Conservation (phyloP, 2,797 vertebrate species). For the Ceyx erithaca region DNA sequence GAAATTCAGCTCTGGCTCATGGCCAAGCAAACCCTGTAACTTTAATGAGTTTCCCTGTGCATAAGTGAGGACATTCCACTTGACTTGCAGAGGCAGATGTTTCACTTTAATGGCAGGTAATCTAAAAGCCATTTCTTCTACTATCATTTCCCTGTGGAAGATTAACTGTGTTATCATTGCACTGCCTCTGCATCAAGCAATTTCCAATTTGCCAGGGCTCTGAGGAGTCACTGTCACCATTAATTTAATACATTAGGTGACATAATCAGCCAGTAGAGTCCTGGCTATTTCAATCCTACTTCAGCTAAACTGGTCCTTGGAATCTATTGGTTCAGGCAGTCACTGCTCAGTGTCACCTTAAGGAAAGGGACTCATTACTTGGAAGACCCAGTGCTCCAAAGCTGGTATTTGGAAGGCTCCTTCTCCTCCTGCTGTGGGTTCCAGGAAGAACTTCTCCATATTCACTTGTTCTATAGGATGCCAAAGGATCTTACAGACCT, state of each 20-base stretch:
- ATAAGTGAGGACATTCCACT: constrained; percentile 7
- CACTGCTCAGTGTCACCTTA: not conserved
- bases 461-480: not conserved
- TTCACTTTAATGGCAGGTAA: constrained; percentile 53
- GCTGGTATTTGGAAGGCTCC: not conserved
- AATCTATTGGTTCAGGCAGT: not conserved
- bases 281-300: not conserved
- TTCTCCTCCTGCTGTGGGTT: not conserved
- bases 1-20: not conserved
- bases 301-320: not conserved
- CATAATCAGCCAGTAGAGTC: constrained; percentile 10
- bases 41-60: not conserved
- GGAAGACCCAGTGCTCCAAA: not conserved
- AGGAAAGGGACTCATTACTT: not conserved
- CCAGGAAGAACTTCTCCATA: not conserved
- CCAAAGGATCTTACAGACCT: not conserved
- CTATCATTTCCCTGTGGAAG: not conserved
- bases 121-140: constrained; percentile 62
- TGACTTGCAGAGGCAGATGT: constrained; percentile 52
- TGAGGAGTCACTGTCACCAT: constrained; percentile 22
- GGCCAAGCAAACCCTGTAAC: not conserved
- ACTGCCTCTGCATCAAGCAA: constrained; percentile 38
- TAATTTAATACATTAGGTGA: constrained; percentile 3
- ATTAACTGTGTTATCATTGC: constrained; percentile 2
- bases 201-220: constrained; percentile 54